Percentiles rank a stretch among this genome's conserved stretches.
Conservation (phyloP, 2,888 invertebrate genomes). For the Agrotis exclamationis region DNA sequence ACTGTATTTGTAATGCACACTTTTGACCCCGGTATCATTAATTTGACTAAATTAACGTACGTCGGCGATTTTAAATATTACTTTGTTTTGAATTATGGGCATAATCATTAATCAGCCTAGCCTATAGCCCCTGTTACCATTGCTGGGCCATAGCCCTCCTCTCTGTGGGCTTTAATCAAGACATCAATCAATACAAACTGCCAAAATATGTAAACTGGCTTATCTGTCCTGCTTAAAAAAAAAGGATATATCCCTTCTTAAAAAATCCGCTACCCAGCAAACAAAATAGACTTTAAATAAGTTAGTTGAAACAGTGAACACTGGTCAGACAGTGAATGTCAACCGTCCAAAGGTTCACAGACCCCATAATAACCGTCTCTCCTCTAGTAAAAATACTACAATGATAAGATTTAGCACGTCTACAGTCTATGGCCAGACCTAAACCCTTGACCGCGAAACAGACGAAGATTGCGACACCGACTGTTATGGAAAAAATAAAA, state of each 20-base stretch:
- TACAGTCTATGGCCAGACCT: constrained; percentile 2
- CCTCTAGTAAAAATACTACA: constrained; percentile 23
- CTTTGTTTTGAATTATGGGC: neutral
- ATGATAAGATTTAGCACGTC: constrained; percentile 34
- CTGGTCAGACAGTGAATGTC: neutral
- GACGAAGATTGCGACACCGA: too few species aligned
- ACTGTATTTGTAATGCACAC: neutral
- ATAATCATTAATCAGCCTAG: too few species aligned
- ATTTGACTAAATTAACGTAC: neutral
- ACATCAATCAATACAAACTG: too few species aligned
- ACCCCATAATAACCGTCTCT: constrained; percentile 10
- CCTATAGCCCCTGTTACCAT: too few species aligned
- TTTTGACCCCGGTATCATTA: constrained; percentile 9
- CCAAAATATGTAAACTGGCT: too few species aligned
- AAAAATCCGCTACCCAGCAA: neutral
- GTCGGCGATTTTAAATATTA: neutral
- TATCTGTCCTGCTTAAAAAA: too few species aligned
- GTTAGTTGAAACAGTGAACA: neutral
- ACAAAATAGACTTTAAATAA: constrained; percentile 4
- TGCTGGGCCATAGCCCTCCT: too few species aligned
- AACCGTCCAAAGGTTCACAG: constrained; percentile 15
- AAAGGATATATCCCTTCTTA: neutral
- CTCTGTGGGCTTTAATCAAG: neutral
- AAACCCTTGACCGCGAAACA: too few species aligned
- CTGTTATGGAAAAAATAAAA: too few species aligned